Conservation (phyloP, 2,797 vertebrate genomes). For the Crax fasciolata region DNA sequence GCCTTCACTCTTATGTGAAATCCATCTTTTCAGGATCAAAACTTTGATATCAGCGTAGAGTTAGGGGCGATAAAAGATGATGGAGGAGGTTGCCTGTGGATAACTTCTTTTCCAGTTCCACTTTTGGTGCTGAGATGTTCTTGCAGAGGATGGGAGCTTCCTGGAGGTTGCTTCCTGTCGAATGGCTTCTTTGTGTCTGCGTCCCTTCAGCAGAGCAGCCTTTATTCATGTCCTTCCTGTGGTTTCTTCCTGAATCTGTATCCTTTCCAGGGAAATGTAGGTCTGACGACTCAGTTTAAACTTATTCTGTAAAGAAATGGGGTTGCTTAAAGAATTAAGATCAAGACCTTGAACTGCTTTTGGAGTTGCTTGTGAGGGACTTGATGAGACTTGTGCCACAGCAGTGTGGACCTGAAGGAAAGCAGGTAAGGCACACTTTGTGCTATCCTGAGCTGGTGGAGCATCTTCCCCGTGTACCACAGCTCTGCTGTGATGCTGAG, state of each 20-base stretch:
- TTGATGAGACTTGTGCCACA: not conserved
- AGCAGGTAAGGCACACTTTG: not conserved
- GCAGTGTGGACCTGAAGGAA: not conserved
- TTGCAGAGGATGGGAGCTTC: not conserved
- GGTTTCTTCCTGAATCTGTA: not conserved
- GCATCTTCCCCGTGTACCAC: not conserved
- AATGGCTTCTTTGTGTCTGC: not conserved
- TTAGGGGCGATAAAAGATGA: not conserved
- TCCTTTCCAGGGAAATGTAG: not conserved
- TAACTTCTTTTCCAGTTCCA: not conserved
- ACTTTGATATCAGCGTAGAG: not conserved
- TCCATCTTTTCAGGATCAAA: not conserved
- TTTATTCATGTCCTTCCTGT: not conserved
- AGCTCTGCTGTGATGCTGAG: accelerated
- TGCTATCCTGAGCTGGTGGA: not conserved
- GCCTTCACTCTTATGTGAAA: not conserved
- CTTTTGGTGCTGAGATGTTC: not conserved
- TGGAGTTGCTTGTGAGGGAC: not conserved
- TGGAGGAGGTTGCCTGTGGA: not conserved
- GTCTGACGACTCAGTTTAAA: not conserved
- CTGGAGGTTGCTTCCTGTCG: not conserved
- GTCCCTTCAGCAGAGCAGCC: not conserved
- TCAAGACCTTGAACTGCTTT: not conserved
- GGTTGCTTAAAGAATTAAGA: not conserved
- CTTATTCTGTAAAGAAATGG: not conserved